Percentiles rank a stretch among this genome's conserved stretches.
Conservation (phyloP, 2,797 vertebrate species). For the Ptychadena robeensis region DNA sequence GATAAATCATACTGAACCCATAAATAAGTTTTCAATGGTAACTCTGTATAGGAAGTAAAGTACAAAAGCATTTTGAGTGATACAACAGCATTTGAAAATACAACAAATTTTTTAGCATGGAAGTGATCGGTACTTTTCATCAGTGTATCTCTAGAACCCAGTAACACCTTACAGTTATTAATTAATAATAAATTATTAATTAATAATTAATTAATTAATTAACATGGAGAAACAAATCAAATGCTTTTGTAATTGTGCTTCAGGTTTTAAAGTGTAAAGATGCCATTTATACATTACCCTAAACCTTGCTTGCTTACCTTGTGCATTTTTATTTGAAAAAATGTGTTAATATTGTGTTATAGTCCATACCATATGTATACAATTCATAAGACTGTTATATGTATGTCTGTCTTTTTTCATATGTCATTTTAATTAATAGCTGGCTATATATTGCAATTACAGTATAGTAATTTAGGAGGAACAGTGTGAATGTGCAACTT, state of each 20-base stretch:
- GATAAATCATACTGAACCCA: neutral
- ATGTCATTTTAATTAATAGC: constrained; percentile 33
- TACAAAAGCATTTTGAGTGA: neutral
- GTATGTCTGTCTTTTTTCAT: constrained; percentile 3
- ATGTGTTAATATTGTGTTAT: constrained; percentile 31
- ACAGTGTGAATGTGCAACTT: constrained; percentile 34
- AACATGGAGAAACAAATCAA: neutral
- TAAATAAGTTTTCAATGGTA: neutral
- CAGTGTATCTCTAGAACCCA: neutral
- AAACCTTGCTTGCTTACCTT: constrained; percentile 5
- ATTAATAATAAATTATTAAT: no score
- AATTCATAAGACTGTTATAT: neutral
- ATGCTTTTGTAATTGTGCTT: neutral
- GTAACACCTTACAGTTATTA: no score
- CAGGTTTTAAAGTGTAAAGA: neutral
- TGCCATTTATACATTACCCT: constrained; percentile 6
- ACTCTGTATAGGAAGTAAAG: neutral
- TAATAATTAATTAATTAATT: no score
- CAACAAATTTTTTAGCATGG: no score
- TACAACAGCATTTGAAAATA: neutral
- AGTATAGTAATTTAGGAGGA: constrained; percentile 43
- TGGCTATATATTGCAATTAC: constrained; percentile 27
- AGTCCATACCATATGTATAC: constrained; percentile 13
- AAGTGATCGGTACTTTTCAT: neutral
- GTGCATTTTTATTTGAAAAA: constrained; percentile 12